A percentile compares a stretch with the other conserved stretches of the same genome.
phyloP scores from a whole-genome alignment of 2,888 invertebrate genomes.

The Ferdinandea cuprea region DNA sequence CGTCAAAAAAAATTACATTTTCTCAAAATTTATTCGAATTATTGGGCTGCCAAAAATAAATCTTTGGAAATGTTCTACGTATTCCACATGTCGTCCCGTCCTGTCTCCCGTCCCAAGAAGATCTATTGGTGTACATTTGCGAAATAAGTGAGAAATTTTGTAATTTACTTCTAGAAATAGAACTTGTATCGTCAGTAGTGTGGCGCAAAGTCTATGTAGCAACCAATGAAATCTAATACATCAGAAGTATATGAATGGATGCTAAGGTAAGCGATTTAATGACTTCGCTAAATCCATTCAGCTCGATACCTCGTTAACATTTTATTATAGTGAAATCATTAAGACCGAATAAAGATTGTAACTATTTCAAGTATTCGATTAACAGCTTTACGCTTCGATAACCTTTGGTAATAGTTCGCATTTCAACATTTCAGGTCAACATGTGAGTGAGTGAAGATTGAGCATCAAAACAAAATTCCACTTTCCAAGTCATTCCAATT shows the following conservation, averaged over 20 bases:
- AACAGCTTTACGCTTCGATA: too few relatives aligned
- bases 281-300: too few relatives aligned
- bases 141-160: neutral
- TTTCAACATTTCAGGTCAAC: conserved; percentile 35
- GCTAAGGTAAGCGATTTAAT: too few relatives aligned
- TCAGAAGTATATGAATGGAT: too few relatives aligned
- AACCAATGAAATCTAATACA: too few relatives aligned
- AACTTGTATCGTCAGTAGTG: neutral
- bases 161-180: neutral
- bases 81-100: neutral
- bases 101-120: too few relatives aligned
- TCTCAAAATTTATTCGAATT: neutral
- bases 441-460: conserved; percentile 6
- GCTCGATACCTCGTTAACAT: too few relatives aligned
- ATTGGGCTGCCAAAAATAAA: neutral
- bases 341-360: too few relatives aligned
- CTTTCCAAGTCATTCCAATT: neutral
- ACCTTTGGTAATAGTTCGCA: neutral
- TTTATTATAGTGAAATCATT: too few relatives aligned
- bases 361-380: neutral
- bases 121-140: neutral
- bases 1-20: neutral
- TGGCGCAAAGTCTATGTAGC: too few relatives aligned
- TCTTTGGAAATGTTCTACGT: neutral
- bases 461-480: neutral